Base-by-base conservation (phyloP, 2,113 vertebrate species). In the Aviceda subcristata region DNA sequence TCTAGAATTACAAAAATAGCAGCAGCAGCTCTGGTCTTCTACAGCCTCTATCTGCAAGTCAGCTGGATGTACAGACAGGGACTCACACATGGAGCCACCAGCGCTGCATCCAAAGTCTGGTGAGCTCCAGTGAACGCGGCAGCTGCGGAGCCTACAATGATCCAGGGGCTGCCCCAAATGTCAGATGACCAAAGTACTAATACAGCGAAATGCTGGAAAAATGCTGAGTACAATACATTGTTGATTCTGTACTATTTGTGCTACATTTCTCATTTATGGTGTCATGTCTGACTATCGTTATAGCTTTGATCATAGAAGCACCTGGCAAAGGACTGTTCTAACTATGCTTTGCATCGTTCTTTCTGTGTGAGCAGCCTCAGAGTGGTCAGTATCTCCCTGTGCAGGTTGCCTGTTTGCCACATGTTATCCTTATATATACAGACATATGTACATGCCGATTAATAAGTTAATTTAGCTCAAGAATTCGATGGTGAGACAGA, bases 241-340 rank as follows among this genome's bases (percentile, higher is more conserved):
- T 55, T 60, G 90, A 81, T 73, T 91, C 77, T 46, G 69, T 39
- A 60, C 46, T 90, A 36, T 66, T 93, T 80, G 89, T 80, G 38
- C 81, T 85, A 29, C 95, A 90, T 96, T 96, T 96, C 95, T 95
- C 81, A 39, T 92, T 83, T 80, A 74, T 93, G 84, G 84, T 96
- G 92, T 96, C 93, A 86, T 80, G 96, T 95, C 96, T 96, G 96
- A 63, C 56, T 94, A 19, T 51, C 1, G 2, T 64, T 75, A 1
- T 2, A 45, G 64, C 91, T 95, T 79, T 92, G 91, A 88, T 94
- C 91, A 26, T 0, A 59, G 78, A 88, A 34, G 23, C 45, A 50
- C 63, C 89, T 91, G 94, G 92, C 95, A 94, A 71, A 87, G 81
- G 56, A 82, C 63, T 8, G 1, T 39, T 83, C 45, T 36, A 45